Conservation (phyloP, 1,140 invertebrate species). For the Centruroides sculpturatus region DNA sequence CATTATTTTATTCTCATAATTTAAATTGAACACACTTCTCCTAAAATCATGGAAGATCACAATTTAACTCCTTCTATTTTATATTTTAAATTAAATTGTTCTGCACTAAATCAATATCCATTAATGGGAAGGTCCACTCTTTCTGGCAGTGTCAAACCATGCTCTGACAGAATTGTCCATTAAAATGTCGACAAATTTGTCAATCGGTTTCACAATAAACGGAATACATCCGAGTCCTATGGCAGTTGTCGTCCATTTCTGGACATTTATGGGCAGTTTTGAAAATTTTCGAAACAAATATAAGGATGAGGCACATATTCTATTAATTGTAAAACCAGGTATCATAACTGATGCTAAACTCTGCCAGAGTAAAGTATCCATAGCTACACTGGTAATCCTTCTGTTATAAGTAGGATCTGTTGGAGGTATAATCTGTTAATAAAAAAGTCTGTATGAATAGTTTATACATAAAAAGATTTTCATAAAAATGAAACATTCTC, state of each 20-base stretch:
- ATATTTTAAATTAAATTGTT: too few species aligned
- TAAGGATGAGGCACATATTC: slow-evolving; percentile 50
- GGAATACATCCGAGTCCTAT: slow-evolving; percentile 74
- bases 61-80: too few species aligned
- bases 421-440: slow-evolving; percentile 20
- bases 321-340: slow-evolving; percentile 84
- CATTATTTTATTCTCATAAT: too few species aligned
- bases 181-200: slow-evolving; percentile 52
- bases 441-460: not conserved
- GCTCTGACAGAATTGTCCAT: slow-evolving; percentile 54
- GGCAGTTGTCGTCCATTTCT: slow-evolving; percentile 52
- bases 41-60: too few species aligned
- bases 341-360: slow-evolving; percentile 79
- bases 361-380: slow-evolving; percentile 84
- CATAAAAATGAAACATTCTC: too few species aligned
- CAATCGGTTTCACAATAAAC: slow-evolving; percentile 84
- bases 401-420: slow-evolving; percentile 3
- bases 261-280: slow-evolving; percentile 32
- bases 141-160: slow-evolving; percentile 13
- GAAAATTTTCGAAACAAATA: slow-evolving; percentile 36
- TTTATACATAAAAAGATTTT: too few species aligned
- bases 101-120: too few species aligned
- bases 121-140: too few species aligned
- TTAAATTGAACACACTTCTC: too few species aligned
- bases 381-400: slow-evolving; percentile 26